Conservation (phyloP, 23 tunicate species). For the Styela clava region DNA sequence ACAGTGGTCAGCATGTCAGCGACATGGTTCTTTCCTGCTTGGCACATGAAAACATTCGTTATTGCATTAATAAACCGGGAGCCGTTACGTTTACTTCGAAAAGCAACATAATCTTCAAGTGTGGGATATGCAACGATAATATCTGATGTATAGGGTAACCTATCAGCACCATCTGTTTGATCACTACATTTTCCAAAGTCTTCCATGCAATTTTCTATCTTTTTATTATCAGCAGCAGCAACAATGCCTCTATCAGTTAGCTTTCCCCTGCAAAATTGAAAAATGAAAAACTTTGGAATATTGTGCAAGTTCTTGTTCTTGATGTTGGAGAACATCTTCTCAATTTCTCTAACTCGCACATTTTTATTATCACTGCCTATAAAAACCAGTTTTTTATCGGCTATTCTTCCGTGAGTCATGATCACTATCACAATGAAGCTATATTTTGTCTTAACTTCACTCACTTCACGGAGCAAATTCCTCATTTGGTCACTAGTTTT, state of each 20-base stretch:
- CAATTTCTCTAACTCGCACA: not conserved
- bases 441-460: not conserved
- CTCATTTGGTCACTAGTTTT: not conserved
- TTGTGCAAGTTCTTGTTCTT: not conserved
- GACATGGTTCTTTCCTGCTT: constrained; percentile 26
- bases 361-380: not conserved
- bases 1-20: constrained; percentile 45
- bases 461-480: not conserved
- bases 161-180: not conserved
- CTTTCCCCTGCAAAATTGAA: not conserved
- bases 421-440: not conserved
- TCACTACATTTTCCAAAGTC: not conserved
- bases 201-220: not conserved
- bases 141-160: constrained; percentile 23
- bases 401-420: not conserved
- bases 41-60: constrained; percentile 35
- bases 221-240: not conserved
- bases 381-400: not conserved
- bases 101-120: constrained; percentile 16
- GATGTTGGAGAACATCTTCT: not conserved
- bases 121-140: constrained; percentile 40
- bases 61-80: constrained; percentile 49
- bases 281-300: constrained; percentile 1
- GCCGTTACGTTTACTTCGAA: constrained; percentile 14
- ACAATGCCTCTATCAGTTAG: not conserved